phyloP scores from a whole-genome alignment of 1,140 invertebrate species.

The Chironomus striatipennis region DNA sequence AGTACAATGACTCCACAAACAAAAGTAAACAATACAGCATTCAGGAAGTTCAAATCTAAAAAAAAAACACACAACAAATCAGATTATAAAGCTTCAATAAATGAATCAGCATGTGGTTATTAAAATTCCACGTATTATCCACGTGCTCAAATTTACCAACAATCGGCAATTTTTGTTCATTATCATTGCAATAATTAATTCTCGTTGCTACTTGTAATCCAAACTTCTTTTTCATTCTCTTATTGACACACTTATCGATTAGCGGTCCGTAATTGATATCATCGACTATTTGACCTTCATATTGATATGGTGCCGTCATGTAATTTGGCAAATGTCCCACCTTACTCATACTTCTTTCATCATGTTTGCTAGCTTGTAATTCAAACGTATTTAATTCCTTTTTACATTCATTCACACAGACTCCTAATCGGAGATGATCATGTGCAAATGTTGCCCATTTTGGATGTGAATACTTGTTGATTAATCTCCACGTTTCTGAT shows the following conservation, averaged over 20 bases:
- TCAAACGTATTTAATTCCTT: not conserved
- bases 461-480: not conserved
- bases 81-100: too few species aligned
- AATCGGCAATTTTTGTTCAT: not conserved
- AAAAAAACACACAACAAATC: too few species aligned
- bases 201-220: not conserved
- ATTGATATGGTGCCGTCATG: not conserved
- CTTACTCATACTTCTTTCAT: not conserved
- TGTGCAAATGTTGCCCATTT: not conserved
- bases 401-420: not conserved
- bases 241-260: conserved; percentile 1
- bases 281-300: not conserved
- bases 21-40: too few species aligned
- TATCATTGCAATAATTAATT: not conserved
- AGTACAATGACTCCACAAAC: too few species aligned
- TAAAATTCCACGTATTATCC: too few species aligned
- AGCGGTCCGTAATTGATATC: not conserved
- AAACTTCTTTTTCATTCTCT: not conserved
- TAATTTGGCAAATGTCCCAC: not conserved
- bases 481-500: not conserved
- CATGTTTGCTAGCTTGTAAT: not conserved
- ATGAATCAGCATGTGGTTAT: too few species aligned
- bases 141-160: too few species aligned
- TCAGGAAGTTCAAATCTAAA: too few species aligned
- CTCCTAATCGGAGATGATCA: not conserved